phyloP scores from a whole-genome alignment of 2,797 vertebrate species.

The Lagorchestes hirsutus region DNA sequence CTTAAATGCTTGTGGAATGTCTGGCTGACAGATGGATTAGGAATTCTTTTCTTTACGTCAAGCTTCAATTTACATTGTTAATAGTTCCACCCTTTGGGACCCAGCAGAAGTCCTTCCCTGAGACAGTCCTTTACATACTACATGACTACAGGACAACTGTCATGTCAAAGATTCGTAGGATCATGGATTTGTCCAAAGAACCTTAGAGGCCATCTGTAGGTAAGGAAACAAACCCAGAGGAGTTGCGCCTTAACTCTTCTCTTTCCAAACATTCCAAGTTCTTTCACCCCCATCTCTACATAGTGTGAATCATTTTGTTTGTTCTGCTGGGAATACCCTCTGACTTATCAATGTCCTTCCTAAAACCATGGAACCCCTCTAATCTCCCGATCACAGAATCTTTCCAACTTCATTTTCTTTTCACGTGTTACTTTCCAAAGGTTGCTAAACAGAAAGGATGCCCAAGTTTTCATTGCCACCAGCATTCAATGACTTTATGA shows the following conservation, averaged over 20 bases:
- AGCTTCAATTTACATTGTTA: not conserved
- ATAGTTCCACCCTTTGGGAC: not conserved
- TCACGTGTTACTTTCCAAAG: not conserved
- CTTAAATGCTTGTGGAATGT: not conserved
- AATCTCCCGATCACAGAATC: not conserved
- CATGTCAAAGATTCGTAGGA: not conserved
- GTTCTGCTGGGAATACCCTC: not conserved
- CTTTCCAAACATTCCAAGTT: not conserved
- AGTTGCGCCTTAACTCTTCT: not conserved
- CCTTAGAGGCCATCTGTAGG: not conserved
- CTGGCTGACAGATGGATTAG: not conserved
- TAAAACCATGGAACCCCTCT: not conserved
- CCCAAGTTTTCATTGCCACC: not conserved
- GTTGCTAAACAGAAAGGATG: not conserved
- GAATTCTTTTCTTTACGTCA: not conserved
- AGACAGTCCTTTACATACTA: not conserved
- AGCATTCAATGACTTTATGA: constrained; percentile 26
- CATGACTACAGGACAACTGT: not conserved
- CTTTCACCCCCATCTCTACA: not conserved
- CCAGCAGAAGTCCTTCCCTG: not conserved
- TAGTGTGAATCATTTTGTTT: not conserved
- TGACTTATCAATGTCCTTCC: not conserved
- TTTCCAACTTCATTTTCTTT: not conserved
- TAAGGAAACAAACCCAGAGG: not conserved
- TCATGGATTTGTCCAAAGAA: not conserved